phyloP scores from a whole-genome alignment of 2,888 invertebrate species.

The Ormyrus pomaceus region DNA sequence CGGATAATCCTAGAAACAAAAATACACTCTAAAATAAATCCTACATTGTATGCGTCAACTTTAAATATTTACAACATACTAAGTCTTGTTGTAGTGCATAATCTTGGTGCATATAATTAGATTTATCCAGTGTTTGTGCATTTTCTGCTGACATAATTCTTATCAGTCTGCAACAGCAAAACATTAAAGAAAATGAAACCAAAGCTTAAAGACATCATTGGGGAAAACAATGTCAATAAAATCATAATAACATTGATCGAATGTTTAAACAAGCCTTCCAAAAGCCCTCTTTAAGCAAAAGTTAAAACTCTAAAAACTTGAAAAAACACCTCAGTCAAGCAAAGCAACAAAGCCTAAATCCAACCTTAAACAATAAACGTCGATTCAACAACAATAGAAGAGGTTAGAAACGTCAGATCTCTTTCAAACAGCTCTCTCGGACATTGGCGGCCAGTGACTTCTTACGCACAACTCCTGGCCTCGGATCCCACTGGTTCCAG shows the following conservation, averaged over 20 bases:
- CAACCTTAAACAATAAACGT: conserved; percentile 38
- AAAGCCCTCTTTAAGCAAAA: too few relatives aligned
- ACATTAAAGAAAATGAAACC: neutral
- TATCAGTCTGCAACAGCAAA: conserved; percentile 48
- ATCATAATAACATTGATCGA: too few relatives aligned
- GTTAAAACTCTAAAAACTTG: neutral
- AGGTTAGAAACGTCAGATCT: conserved; percentile 29
- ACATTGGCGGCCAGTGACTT: too few relatives aligned
- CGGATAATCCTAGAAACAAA: conserved; percentile 61
- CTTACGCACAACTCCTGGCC: too few relatives aligned
- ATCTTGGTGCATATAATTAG: conserved; percentile 61
- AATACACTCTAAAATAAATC: conserved; percentile 1
- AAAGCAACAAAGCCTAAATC: conserved; percentile 16
- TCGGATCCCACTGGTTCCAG: too few relatives aligned
- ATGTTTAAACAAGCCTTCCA: too few relatives aligned
- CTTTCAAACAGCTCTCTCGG: neutral
- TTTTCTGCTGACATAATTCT: conserved; percentile 67
- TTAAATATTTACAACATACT: conserved; percentile 58
- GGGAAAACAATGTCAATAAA: too few relatives aligned
- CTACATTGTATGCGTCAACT: neutral
- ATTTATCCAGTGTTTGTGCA: conserved; percentile 63
- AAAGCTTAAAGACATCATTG: too few relatives aligned
- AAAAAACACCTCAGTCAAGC: neutral
- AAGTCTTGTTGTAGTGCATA: conserved; percentile 64
- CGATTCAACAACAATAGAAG: neutral